Evolutionary conservation across 2,888 invertebrate species (phyloP).

Genomic region (Branchellion lobata): DNA sequence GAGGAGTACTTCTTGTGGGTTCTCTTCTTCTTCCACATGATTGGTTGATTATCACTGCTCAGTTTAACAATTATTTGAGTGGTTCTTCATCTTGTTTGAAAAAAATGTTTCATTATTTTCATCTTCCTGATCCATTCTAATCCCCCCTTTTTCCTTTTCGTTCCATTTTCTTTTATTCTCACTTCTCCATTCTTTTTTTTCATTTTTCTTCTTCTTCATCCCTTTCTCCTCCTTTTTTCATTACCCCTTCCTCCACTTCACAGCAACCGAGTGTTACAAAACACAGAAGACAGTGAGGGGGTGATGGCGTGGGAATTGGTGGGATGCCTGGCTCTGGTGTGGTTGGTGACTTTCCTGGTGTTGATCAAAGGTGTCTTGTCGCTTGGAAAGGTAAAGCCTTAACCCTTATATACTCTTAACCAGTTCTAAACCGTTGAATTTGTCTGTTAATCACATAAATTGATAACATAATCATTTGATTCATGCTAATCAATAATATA

Average conservation of each 20-base stretch:
- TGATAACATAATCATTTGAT: no score
- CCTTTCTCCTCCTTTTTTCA: no score
- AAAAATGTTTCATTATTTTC: no score
- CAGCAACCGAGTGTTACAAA: constrained; percentile 57
- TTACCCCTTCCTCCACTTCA: neutral
- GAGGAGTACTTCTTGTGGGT: neutral
- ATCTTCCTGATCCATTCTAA: no score
- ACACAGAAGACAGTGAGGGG: constrained; percentile 56
- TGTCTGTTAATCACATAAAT: no score
- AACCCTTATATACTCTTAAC: constrained; percentile 24
- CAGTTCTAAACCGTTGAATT: neutral
- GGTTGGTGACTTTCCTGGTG: constrained; percentile 59
- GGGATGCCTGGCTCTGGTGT: constrained; percentile 58
- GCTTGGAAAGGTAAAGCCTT: constrained; percentile 62
- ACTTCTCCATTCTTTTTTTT: neutral
- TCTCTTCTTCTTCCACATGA: neutral
- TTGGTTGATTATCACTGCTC: neutral
- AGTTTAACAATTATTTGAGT: no score
- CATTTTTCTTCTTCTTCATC: neutral
- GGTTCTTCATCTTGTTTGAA: no score
- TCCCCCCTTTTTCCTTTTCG: neutral
- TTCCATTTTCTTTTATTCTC: constrained; percentile 14
- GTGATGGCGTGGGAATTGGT: constrained; percentile 58
- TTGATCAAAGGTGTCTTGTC: constrained; percentile 61
- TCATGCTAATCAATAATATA: no score